Conservation (phyloP, 2,797 vertebrate species). For the Ctenopoma kingsleyae region DNA sequence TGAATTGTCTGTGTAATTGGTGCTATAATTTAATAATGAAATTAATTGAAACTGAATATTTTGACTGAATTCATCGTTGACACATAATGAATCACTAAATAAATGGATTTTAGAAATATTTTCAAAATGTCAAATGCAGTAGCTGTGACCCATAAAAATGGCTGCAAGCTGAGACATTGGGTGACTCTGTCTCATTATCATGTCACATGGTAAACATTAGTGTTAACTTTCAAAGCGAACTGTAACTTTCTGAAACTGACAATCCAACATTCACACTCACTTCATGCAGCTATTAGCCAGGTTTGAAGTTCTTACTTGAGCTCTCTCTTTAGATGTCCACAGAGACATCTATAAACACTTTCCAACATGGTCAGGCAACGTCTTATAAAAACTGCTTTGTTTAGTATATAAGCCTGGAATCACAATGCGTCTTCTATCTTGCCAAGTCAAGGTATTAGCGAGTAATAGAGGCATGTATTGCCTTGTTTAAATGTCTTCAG, state of each 20-base stretch:
- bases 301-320: too few relatives aligned
- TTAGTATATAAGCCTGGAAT: background rate
- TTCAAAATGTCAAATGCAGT: background rate
- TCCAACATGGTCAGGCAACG: background rate
- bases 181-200: too few relatives aligned
- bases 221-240: too few relatives aligned
- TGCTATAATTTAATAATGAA: background rate
- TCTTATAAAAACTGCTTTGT: background rate
- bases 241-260: too few relatives aligned
- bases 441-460: background rate
- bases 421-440: background rate
- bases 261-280: too few relatives aligned
- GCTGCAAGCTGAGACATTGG: background rate
- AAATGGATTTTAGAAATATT: background rate
- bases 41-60: background rate
- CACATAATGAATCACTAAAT: background rate
- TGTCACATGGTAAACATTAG: too few relatives aligned
- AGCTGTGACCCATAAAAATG: background rate
- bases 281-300: background rate
- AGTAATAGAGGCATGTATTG: background rate
- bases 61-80: background rate
- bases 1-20: background rate
- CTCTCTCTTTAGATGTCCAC: too few relatives aligned
- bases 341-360: too few relatives aligned
- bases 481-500: background rate